Percentiles rank a stretch among this genome's conserved stretches.
Evolutionary conservation across 30 jellyfish, hydroid and myxozoan species (phyloP).

Genomic region (Chironex yamaguchii): DNA sequence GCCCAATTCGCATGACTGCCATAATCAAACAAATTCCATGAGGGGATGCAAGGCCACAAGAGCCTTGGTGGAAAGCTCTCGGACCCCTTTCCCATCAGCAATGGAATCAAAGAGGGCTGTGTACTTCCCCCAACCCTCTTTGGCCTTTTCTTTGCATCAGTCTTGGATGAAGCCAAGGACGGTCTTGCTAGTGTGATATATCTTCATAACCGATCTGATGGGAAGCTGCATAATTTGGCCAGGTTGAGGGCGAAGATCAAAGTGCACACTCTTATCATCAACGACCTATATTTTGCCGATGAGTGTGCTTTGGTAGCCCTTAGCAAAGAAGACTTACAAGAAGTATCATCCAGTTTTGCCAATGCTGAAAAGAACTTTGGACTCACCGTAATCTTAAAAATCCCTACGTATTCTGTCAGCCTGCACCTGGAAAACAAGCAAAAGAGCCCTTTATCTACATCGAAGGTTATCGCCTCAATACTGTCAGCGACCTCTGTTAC

Average conservation of each 20-base stretch:
- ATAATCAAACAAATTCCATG: not conserved
- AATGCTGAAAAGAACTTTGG: too few species aligned
- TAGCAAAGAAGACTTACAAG: too few species aligned
- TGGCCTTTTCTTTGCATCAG: not conserved
- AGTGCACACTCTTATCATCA: too few species aligned
- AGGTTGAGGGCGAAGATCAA: not conserved
- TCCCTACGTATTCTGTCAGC: too few species aligned
- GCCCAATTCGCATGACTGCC: slow-evolving; percentile 8
- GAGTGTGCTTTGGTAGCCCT: too few species aligned
- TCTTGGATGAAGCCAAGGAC: not conserved
- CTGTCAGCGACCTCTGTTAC: too few species aligned
- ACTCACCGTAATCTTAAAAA: too few species aligned
- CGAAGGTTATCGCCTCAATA: too few species aligned
- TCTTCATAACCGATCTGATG: not conserved
- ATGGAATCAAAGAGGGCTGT: not conserved
- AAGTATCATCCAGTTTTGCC: too few species aligned
- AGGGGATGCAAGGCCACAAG: not conserved
- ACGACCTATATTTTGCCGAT: too few species aligned
- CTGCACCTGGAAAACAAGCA: too few species aligned
- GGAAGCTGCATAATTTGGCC: not conserved
- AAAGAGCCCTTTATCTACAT: too few species aligned
- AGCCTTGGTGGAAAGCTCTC: not conserved
- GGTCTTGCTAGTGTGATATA: not conserved
- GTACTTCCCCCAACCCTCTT: not conserved
- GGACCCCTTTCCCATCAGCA: not conserved